Base-by-base conservation (phyloP, 53 echinoderm and acorn worm species). In the Pentamera pediparva region DNA sequence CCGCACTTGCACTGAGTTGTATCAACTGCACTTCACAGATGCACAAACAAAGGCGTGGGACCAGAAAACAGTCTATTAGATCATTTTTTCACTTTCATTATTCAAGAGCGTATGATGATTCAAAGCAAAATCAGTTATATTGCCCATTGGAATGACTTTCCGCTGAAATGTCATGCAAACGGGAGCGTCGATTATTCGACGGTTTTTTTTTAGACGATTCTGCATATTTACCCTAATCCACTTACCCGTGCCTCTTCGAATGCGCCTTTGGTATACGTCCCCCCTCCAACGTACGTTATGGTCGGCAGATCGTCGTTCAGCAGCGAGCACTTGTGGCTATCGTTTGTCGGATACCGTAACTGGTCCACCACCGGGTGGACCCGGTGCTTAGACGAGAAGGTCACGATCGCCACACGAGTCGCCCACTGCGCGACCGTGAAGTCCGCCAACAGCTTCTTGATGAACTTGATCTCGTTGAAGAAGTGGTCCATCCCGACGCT, bases 391-490 rank as follows among this genome's bases (percentile, higher is more conserved):
- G 91, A 91, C 3, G 87, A 76, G 59, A 96, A 96, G 0, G 96
- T 96, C 50, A 96, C 74, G n/a, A 91, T 84, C 21, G 86, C 79
- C 31, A 96, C 91, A 22, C 91, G 65, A 0, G 96, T 82, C 25
- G 91, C 88, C 83, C 86, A 88, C 10, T 81, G 65, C 3, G 96
- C 88, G 37, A 91, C 96, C 39, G 88, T 83, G 50, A 96, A 96
- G 58, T 88, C 88, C 8, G 91, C 91, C 33, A 91, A 55, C 11
- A 91, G 69, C 61, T 96, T 91, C 65, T 87, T 85, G 37, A 96
- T 91, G 57, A 96, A 96, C 58, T 88, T 91, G 15, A 96, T 78
- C 57, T 96, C 96, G 81, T 96, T 96, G 73, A 96, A 91, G 65
- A 96, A 96, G 60, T 96, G 80, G 43, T 74, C 86, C 35, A 81